Percentiles rank a stretch among this genome's conserved stretches.
Conservation (phyloP, 2,113 vertebrate genomes). For the Cavia aperea region DNA sequence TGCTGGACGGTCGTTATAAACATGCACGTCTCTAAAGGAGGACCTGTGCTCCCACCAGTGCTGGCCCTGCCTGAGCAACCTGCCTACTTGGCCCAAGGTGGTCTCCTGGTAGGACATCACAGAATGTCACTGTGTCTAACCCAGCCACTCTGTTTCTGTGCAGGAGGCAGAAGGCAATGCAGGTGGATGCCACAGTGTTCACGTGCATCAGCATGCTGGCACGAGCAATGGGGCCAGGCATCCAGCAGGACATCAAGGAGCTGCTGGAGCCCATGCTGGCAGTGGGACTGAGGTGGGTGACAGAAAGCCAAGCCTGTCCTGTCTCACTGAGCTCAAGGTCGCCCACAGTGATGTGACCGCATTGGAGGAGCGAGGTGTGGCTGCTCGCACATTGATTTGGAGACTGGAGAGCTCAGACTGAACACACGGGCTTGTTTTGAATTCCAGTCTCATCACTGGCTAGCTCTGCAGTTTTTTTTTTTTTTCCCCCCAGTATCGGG, state of each 20-base stretch:
- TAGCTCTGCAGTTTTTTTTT: background rate
- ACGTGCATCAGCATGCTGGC: constrained; percentile 99
- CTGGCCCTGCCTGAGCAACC: background rate
- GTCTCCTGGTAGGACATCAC: background rate
- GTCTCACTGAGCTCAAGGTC: fast-evolving
- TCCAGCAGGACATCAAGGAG: constrained; percentile 98
- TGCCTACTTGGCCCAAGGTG: background rate
- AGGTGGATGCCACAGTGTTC: constrained; percentile 97
- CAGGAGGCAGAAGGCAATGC: constrained; percentile 96
- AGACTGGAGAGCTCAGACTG: background rate
- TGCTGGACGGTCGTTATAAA: constrained; percentile 33
- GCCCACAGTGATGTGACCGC: background rate
- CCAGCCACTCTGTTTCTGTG: background rate
- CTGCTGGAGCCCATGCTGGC: constrained; percentile 97
- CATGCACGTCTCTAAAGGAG: background rate
- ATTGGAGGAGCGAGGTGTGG: background rate
- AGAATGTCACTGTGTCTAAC: background rate
- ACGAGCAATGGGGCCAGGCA: constrained; percentile 93
- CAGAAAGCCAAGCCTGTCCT: background rate
- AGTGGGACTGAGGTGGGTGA: constrained; percentile 90
- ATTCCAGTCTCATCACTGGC: background rate
- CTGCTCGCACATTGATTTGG: background rate
- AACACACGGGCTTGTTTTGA: background rate
- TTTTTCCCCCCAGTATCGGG: too few relatives aligned
- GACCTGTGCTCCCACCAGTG: background rate